A percentile compares a stretch with the other conserved stretches of the same genome.
Evolutionary conservation across 2,113 vertebrate species (phyloP).

Genomic region (Pelobates fuscus): DNA sequence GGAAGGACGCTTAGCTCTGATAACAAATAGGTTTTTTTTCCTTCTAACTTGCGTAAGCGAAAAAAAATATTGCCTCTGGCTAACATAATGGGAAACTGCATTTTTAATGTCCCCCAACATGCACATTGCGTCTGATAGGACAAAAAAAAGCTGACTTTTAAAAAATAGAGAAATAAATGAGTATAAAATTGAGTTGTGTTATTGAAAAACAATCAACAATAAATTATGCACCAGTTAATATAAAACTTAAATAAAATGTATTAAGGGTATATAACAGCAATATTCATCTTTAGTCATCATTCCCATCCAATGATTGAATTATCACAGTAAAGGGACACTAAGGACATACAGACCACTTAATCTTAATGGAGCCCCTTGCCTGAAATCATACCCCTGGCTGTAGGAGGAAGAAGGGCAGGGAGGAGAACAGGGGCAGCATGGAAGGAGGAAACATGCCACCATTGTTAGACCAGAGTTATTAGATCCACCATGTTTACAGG

Average conservation of each 20-base stretch:
- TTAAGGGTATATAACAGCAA: too few relatives aligned
- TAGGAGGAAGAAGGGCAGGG: too few relatives aligned
- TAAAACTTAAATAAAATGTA: not conserved
- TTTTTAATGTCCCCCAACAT: constrained; percentile 65
- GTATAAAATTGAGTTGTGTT: constrained; percentile 48
- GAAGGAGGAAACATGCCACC: too few relatives aligned
- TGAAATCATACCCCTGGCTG: too few relatives aligned
- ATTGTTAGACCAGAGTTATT: too few relatives aligned
- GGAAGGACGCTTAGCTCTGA: constrained; percentile 60
- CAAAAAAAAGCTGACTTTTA: constrained; percentile 62
- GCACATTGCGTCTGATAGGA: constrained; percentile 58
- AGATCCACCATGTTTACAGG: too few relatives aligned
- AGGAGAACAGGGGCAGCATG: too few relatives aligned
- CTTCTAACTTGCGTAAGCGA: constrained; percentile 67
- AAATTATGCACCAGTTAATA: not conserved
- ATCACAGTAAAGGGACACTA: too few relatives aligned
- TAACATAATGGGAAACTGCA: constrained; percentile 68
- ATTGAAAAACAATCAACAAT: constrained; percentile 49
- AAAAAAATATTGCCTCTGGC: constrained; percentile 69
- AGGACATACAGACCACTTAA: too few relatives aligned
- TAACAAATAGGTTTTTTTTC: constrained; percentile 66
- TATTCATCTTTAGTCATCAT: too few relatives aligned
- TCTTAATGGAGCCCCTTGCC: too few relatives aligned
- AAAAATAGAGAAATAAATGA: constrained; percentile 52
- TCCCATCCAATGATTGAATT: too few relatives aligned